Evolutionary conservation across 2,797 vertebrate species (phyloP).

Genomic region (Anableps anableps): DNA sequence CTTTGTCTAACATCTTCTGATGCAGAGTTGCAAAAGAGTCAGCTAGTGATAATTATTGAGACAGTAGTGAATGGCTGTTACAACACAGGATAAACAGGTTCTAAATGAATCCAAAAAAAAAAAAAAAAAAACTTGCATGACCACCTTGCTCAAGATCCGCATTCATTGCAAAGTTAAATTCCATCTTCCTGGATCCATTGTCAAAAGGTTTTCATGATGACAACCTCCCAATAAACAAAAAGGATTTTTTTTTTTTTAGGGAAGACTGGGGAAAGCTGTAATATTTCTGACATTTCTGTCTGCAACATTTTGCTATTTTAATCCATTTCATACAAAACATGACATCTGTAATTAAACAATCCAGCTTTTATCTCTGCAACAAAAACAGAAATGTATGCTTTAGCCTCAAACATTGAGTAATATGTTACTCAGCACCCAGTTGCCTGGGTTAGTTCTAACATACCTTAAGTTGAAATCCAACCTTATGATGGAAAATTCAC

Average conservation of each 20-base stretch:
- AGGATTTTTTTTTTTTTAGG: neutral
- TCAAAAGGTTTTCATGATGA: neutral
- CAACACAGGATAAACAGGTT: conserved; percentile 35
- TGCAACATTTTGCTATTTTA: neutral
- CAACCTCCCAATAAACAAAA: neutral
- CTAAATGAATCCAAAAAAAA: neutral
- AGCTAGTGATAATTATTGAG: neutral
- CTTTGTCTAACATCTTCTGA: neutral
- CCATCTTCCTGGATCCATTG: neutral
- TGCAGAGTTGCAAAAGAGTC: neutral
- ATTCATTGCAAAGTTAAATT: neutral
- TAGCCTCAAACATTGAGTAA: neutral
- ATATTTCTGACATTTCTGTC: neutral
- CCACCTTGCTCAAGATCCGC: neutral
- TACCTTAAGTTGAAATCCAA: neutral
- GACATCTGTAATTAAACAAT: neutral
- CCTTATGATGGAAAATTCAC: neutral
- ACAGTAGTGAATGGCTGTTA: neutral
- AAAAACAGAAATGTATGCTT: neutral
- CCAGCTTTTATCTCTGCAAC: neutral
- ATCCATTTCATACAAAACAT: neutral
- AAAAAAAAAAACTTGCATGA: conserved; percentile 8
- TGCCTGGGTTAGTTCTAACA: neutral
- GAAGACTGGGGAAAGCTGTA: neutral
- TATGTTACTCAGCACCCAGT: neutral